Conservation (phyloP, 2,113 vertebrate species). For the Xenus cinereus region DNA sequence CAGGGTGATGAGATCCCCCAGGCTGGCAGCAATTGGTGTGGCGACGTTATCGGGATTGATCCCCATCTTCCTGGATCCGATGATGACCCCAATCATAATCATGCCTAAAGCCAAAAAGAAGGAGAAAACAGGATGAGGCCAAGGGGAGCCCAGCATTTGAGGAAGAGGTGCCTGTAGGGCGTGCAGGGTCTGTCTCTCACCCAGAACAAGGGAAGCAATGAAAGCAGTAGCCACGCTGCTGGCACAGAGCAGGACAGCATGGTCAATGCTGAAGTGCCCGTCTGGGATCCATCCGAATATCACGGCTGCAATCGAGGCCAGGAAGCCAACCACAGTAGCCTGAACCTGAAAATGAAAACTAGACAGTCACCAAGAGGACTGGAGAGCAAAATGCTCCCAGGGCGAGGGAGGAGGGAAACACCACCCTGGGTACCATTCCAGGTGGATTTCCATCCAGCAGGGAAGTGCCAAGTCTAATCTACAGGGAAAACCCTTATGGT, state of each 20-base stretch:
- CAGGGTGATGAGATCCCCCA: slow-evolving; percentile 96
- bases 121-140: not conserved
- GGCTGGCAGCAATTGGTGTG: slow-evolving; percentile 95
- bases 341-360: slow-evolving; percentile 80
- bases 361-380: not conserved
- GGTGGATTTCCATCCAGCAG: not conserved
- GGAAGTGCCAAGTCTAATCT: not conserved
- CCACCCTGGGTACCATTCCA: too few relatives aligned
- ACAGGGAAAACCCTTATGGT: rapidly evolving
- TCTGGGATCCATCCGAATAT: slow-evolving; percentile 98
- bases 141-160: not conserved
- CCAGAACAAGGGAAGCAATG: slow-evolving; percentile 93
- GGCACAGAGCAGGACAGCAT: slow-evolving; percentile 93
- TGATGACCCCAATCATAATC: slow-evolving; percentile 98
- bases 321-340: slow-evolving; percentile 96
- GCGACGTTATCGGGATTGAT: slow-evolving; percentile 98
- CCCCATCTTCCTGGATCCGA: slow-evolving; percentile 92
- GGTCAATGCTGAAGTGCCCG: slow-evolving; percentile 88
- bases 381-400: not conserved
- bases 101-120: slow-evolving; percentile 77
- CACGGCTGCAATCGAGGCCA: slow-evolving; percentile 94
- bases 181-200: slow-evolving; percentile 66
- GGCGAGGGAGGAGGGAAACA: not conserved
- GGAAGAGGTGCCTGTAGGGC: rapidly evolving
- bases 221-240: slow-evolving; percentile 97